Percentiles rank a stretch among this genome's conserved stretches.
phyloP scores from a whole-genome alignment of 2,113 vertebrate species.

The Zosterops borbonicus region DNA sequence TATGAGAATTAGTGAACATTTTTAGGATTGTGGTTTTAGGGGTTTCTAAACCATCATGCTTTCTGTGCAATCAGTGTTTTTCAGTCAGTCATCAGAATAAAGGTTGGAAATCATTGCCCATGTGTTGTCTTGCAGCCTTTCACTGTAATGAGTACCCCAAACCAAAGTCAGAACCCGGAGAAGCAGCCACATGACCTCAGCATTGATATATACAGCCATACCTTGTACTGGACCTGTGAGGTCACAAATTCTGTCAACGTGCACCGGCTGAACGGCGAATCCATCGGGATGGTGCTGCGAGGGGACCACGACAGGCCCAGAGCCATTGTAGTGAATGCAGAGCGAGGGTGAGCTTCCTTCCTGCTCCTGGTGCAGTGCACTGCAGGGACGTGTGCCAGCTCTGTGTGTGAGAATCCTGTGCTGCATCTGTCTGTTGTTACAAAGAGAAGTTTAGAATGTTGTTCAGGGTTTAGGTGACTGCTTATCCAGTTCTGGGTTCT shows the following conservation, averaged over 20 bases:
- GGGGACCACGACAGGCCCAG: conserved; percentile 87
- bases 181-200: conserved; percentile 91
- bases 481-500: background rate
- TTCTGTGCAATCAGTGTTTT: background rate
- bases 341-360: conserved; percentile 82
- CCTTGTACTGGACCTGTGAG: conserved; percentile 94
- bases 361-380: background rate
- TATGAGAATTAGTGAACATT: background rate
- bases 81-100: background rate
- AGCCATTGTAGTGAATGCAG: conserved; percentile 87
- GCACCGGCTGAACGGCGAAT: conserved; percentile 82
- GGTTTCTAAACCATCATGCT: background rate
- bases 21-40: background rate
- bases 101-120: background rate
- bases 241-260: conserved; percentile 88
- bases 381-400: background rate
- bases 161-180: conserved; percentile 77
- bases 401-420: background rate
- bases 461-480: background rate
- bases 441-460: background rate
- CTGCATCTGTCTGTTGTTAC: background rate
- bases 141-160: conserved; percentile 76
- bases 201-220: conserved; percentile 89
- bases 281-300: conserved; percentile 86
- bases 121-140: conserved; percentile 73